Percentiles rank a stretch among this genome's conserved stretches.
Evolutionary conservation across 1,140 invertebrate species (phyloP).

Genomic region (Conus betulinus): DNA sequence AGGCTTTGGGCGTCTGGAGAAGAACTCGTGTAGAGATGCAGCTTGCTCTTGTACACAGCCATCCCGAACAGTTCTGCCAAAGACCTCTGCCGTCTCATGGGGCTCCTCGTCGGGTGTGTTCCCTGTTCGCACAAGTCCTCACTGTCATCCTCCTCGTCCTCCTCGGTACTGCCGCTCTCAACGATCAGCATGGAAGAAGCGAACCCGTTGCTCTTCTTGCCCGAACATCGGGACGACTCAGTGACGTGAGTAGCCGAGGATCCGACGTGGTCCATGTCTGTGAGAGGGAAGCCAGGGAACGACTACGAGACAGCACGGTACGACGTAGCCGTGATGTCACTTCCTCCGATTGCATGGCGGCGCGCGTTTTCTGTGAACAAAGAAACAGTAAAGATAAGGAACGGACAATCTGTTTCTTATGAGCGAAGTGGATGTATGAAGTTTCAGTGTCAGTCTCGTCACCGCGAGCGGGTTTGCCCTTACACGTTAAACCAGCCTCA

Average conservation of each 20-base stretch:
- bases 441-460: too few relatives aligned
- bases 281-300: not conserved
- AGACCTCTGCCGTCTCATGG: constrained; percentile 34
- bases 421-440: too few relatives aligned
- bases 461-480: too few relatives aligned
- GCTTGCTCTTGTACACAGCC: constrained; percentile 37
- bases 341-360: not conserved
- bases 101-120: not conserved
- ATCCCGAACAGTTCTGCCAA: constrained; percentile 39
- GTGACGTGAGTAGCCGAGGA: too few relatives aligned
- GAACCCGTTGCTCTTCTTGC: not conserved
- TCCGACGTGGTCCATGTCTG: not conserved
- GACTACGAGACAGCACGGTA: constrained; percentile 1
- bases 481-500: too few relatives aligned
- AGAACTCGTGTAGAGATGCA: constrained; percentile 40
- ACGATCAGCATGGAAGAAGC: not conserved
- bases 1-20: constrained; percentile 5
- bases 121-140: not conserved
- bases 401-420: not conserved
- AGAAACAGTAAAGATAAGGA: not conserved
- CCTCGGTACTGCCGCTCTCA: not conserved
- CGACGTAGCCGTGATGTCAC: not conserved
- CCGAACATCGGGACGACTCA: too few relatives aligned
- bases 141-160: not conserved
- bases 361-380: not conserved